A percentile compares a stretch with the other conserved stretches of the same genome.
phyloP scores from a whole-genome alignment of 2,888 invertebrate species.

The Spisula subtruncata region DNA sequence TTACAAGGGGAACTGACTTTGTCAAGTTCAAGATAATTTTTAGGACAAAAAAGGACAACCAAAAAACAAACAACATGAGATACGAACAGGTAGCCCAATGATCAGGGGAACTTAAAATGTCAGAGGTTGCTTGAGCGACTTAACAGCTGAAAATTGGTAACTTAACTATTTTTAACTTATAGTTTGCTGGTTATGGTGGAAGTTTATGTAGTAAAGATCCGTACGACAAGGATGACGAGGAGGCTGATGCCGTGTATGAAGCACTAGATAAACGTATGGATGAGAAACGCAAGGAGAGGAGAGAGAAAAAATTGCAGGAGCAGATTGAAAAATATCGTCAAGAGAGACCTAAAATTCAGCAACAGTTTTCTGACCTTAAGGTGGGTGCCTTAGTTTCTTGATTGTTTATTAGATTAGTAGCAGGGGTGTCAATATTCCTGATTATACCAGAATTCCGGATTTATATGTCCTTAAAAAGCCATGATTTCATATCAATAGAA shows the following conservation, averaged over 20 bases:
- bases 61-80: no score
- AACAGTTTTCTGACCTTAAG: slow-evolving; percentile 99
- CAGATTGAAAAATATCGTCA: slow-evolving; percentile 99
- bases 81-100: no score
- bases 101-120: no score
- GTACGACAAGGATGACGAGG: slow-evolving; percentile 99
- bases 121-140: no score
- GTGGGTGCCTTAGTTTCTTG: slow-evolving; percentile 73
- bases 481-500: no score
- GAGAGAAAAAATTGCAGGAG: slow-evolving; percentile 90
- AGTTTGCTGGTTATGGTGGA: slow-evolving; percentile 99
- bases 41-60: no score
- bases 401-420: not conserved
- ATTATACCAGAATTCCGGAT: no score
- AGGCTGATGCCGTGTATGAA: slow-evolving; percentile 99
- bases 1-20: no score
- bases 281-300: slow-evolving; percentile 98
- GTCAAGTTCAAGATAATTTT: no score
- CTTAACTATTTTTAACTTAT: slow-evolving; percentile 42
- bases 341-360: slow-evolving; percentile 99
- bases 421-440: no score
- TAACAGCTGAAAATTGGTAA: no score
- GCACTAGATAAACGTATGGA: slow-evolving; percentile 99
- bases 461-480: no score
- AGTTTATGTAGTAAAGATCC: slow-evolving; percentile 99